Conservation (phyloP, 2,797 vertebrate species). For the Limnodromus scolopaceus region DNA sequence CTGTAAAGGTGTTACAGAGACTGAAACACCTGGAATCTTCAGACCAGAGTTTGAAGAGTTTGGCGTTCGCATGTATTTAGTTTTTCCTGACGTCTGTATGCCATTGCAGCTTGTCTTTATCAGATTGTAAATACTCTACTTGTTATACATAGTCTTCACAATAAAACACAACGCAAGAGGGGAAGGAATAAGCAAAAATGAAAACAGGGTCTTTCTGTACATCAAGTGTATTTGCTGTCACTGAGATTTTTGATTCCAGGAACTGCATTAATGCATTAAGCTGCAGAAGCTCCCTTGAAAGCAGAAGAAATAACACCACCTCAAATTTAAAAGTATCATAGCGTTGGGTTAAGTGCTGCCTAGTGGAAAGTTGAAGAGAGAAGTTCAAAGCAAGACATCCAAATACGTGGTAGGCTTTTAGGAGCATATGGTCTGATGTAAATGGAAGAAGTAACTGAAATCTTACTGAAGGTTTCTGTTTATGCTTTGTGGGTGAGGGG, state of each 20-base stretch:
- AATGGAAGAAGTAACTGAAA: background rate
- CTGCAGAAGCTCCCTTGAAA: background rate
- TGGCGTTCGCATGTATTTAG: background rate
- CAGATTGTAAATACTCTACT: background rate
- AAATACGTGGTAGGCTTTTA: background rate
- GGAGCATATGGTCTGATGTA: background rate
- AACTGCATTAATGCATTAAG: background rate
- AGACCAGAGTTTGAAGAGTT: background rate
- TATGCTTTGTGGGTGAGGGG: background rate
- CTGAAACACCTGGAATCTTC: background rate
- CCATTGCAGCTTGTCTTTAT: background rate
- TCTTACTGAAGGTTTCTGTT: background rate
- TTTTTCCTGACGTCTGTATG: background rate
- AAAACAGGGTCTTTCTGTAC: background rate
- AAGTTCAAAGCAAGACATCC: background rate
- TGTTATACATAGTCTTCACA: background rate
- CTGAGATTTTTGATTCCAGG: background rate
- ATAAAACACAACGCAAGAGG: background rate
- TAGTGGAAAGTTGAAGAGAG: background rate
- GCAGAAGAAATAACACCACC: background rate
- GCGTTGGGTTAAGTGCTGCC: background rate
- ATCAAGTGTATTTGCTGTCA: background rate
- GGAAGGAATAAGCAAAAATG: background rate
- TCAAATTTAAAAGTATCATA: background rate
- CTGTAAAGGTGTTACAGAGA: conserved; percentile 69